Conservation (phyloP, 2,113 vertebrate genomes). For the Leptodactylus fuscus region DNA sequence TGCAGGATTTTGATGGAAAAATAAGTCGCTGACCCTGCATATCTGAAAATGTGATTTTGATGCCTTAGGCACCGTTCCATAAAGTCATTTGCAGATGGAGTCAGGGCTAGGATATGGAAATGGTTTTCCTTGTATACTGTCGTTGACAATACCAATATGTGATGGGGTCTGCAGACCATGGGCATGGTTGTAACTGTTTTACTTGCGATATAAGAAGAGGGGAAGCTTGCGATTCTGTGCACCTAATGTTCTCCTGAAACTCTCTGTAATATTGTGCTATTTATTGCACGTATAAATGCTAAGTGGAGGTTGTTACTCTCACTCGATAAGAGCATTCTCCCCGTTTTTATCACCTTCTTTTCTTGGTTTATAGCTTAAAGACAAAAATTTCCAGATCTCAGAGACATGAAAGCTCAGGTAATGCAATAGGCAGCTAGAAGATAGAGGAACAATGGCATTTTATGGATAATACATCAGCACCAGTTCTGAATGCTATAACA, state of each 20-base stretch:
- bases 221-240: constrained; percentile 4
- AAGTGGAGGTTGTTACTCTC: constrained; percentile 49
- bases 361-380: constrained; percentile 25
- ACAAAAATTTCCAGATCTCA: constrained; percentile 22
- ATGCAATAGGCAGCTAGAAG: neutral
- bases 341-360: constrained; percentile 27
- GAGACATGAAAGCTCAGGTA: neutral
- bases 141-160: constrained; percentile 16
- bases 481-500: neutral
- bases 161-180: neutral
- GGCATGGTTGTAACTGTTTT: neutral
- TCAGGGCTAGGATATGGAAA: constrained; percentile 14
- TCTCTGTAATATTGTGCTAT: constrained; percentile 27
- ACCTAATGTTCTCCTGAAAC: constrained; percentile 22
- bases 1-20: neutral
- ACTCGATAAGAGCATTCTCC: constrained; percentile 33
- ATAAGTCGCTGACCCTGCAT: constrained; percentile 37
- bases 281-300: constrained; percentile 52
- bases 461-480: neutral
- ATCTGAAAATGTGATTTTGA: constrained; percentile 11
- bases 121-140: neutral
- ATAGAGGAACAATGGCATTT: neutral
- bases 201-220: neutral
- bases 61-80: constrained; percentile 19
- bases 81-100: constrained; percentile 35